Evolutionary conservation across 2,797 vertebrate species (phyloP), one percentile per base, ranked within the genome.

Genomic region (Periophthalmus magnuspinnatus): DNA sequence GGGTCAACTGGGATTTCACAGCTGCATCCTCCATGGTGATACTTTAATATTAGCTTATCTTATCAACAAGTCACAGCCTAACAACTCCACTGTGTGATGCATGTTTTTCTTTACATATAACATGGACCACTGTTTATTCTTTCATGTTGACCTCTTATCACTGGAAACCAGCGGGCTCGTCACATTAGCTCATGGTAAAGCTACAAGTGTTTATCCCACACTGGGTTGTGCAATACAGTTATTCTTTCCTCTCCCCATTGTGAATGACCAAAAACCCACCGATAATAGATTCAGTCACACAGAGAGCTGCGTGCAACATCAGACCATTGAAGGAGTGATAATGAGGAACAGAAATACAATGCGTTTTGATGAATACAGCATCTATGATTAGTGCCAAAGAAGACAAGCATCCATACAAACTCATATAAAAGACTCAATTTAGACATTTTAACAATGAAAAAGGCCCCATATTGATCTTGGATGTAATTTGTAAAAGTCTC

Each of bases 61-160:
- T 65, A 60, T 60, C 33, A 13, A 34, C 58, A 60, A 1, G 32
- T 9, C 6, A 8, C 58, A 36, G 58, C 33, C 9, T 8, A 22
- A 61, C 33, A 59, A 38, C 58, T 60, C 9, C 4, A 36, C 58
- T 21, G 33, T 38, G 34, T 61, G 34, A 38, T 61, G 33, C 21
- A 60, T 22, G 22, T 60, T 62, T 41, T 41, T 62, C 21, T 41
- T n/a, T 41, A 41, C n/a, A 24, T 62, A 10, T 62, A 62, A 32
- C 28, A 58, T 5, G 13, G 24, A 17, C 11, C 28, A 58, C 7
- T 60, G 33, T 21, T 17, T 58, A 58, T 33, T 33, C 56, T 58
- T 17, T 58, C 17, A 32, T 3, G 7, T 3, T 32, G 19, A 60
- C 19, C 19, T 38, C 58, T 60, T 60, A 60, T 60, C 58, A 60